Conservation (phyloP, 2,113 vertebrate genomes). For the Kobus ellipsiprymnus region DNA sequence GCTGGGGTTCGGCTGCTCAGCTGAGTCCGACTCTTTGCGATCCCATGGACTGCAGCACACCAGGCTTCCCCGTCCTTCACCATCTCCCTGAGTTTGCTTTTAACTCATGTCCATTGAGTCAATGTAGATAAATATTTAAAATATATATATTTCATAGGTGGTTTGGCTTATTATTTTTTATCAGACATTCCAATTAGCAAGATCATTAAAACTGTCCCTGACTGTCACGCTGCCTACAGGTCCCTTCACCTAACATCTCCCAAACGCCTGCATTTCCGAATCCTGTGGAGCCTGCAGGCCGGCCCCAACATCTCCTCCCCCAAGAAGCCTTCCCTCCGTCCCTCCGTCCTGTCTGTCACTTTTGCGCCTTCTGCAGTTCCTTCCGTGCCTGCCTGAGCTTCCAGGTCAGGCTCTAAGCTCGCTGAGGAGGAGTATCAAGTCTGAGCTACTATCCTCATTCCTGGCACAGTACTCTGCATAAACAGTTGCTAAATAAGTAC, state of each 20-base stretch:
- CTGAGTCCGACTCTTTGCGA: background rate
- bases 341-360: background rate
- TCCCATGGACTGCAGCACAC: background rate
- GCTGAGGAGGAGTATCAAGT: background rate
- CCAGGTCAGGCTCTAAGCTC: background rate
- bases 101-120: background rate
- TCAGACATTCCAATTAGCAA: background rate
- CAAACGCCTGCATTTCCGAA: background rate
- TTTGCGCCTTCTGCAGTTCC: background rate
- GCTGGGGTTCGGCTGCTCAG: accelerated
- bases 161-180: background rate
- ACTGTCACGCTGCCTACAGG: background rate
- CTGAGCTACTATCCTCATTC: background rate
- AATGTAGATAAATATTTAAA: background rate
- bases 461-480: background rate
- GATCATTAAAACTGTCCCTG: background rate
- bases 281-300: background rate
- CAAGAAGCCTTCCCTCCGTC: background rate
- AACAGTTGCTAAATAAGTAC: background rate
- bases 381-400: background rate
- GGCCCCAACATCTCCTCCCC: background rate
- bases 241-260: background rate
- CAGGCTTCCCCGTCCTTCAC: background rate
- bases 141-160: background rate
- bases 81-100: background rate